Evolutionary conservation across 2,888 invertebrate species (phyloP).

Genomic region (Tachina lurida): DNA sequence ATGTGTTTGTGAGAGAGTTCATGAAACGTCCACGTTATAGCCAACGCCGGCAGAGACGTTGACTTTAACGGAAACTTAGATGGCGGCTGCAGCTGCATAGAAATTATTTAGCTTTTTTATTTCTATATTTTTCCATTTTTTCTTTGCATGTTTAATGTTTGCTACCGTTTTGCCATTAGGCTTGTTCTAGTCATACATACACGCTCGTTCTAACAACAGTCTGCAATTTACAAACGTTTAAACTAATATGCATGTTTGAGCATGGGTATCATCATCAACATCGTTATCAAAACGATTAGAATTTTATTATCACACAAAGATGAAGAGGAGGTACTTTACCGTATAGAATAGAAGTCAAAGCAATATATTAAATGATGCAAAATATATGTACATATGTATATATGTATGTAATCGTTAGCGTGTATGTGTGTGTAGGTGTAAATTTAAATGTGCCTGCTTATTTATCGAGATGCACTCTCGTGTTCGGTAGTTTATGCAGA

Average conservation of each 20-base stretch:
- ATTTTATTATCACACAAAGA: conserved; percentile 61
- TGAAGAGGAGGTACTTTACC: conserved; percentile 18
- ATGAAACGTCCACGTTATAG: conserved; percentile 22
- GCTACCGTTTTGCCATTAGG: conserved; percentile 46
- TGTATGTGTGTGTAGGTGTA: conserved; percentile 4
- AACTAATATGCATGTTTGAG: conserved; percentile 2
- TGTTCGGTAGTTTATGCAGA: conserved; percentile 18
- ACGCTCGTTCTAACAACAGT: not conserved
- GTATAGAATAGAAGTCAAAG: conserved; percentile 42
- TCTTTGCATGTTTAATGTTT: conserved; percentile 10
- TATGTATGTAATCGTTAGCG: not conserved
- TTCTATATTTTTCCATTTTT: not conserved
- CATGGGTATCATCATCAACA: conserved; percentile 49
- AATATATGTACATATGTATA: conserved; percentile 6
- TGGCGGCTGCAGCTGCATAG: conserved; percentile 26
- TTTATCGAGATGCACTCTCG: conserved; percentile 4
- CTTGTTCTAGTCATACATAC: not conserved
- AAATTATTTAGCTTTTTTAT: conserved; percentile 11
- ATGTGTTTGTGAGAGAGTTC: conserved; percentile 17
- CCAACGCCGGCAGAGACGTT: conserved; percentile 27
- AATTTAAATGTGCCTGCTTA: conserved; percentile 3
- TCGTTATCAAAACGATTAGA: conserved; percentile 68
- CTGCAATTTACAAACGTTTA: conserved; percentile 17
- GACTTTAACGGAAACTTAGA: conserved; percentile 6
- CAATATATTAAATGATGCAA: conserved; percentile 41